A percentile compares a stretch with the other conserved stretches of the same genome.
These are phyloP conservation scores for Phoxinus dragarum DNA, from an alignment of 2,797 vertebrate genomes.

Conservation along the genomic window DNA sequence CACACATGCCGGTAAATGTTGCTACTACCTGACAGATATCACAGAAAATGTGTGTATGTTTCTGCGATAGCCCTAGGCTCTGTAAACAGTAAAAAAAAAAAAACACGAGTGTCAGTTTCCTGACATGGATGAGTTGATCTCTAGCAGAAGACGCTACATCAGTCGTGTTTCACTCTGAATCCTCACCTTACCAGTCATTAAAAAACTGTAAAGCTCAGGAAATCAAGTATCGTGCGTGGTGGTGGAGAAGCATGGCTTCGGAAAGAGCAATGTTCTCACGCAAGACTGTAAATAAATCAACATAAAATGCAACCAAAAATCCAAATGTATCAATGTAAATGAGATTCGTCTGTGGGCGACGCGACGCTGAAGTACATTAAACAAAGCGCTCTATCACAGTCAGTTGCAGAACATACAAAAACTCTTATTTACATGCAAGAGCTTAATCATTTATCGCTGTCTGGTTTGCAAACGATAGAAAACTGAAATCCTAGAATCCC, in stretches of 20 bases:
- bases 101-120: not conserved
- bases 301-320: not conserved
- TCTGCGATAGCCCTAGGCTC: not conserved
- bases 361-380: no score
- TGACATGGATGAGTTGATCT: not conserved
- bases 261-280: not conserved
- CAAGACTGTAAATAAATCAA: not conserved
- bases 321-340: not conserved
- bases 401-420: not conserved
- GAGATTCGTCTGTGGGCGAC: not conserved
- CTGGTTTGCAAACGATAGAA: not conserved
- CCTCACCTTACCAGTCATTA: not conserved
- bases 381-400: not conserved
- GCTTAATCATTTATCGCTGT: not conserved
- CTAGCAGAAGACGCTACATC: not conserved
- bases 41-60: not conserved
- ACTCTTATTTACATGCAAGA: conserved; percentile 12
- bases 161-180: not conserved
- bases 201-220: not conserved
- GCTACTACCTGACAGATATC: not conserved
- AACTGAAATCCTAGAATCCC: conserved; percentile 3
- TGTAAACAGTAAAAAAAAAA: not conserved
- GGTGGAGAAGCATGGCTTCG: not conserved
- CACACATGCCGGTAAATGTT: not conserved
- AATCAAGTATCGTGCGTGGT: not conserved